Percentiles rank a stretch among this genome's conserved stretches.
phyloP scores from a whole-genome alignment of 2,888 invertebrate genomes.

The Thecophora atra region DNA sequence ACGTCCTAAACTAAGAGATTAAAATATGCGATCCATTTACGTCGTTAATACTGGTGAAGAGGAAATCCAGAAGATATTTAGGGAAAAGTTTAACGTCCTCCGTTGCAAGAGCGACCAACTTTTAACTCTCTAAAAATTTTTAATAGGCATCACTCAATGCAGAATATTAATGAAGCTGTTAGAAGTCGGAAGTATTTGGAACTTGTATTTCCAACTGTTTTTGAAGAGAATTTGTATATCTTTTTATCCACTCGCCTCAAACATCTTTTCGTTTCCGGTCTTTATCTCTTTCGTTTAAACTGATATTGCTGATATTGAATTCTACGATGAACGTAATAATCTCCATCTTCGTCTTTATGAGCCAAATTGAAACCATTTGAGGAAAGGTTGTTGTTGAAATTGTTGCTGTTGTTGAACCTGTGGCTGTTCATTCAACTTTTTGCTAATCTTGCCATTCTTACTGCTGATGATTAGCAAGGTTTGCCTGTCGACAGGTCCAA shows the following conservation, averaged over 20 bases:
- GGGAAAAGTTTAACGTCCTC: too few relatives aligned
- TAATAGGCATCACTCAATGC: conserved; percentile 29
- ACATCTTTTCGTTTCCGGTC: too few relatives aligned
- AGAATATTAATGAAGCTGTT: conserved; percentile 35
- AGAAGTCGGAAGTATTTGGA: conserved; percentile 33
- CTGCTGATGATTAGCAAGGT: neutral
- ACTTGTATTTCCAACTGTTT: neutral
- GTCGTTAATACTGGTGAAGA: neutral
- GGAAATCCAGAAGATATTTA: too few relatives aligned
- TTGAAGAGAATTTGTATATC: conserved; percentile 1
- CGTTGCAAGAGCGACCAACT: neutral
- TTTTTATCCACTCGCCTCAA: too few relatives aligned
- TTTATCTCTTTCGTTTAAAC: too few relatives aligned
- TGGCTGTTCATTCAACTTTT: too few relatives aligned
- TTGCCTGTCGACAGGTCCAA: conserved; percentile 3
- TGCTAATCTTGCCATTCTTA: neutral
- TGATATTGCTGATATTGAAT: neutral
- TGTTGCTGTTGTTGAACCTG: too few relatives aligned
- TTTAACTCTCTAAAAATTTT: conserved; percentile 20
- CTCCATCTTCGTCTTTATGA: neutral
- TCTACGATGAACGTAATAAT: neutral
- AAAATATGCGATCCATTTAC: neutral
- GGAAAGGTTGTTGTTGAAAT: neutral
- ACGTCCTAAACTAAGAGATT: too few relatives aligned
- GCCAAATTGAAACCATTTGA: neutral